Evolutionary conservation across 2,797 vertebrate species (phyloP).

Genomic region (Mycteria americana): DNA sequence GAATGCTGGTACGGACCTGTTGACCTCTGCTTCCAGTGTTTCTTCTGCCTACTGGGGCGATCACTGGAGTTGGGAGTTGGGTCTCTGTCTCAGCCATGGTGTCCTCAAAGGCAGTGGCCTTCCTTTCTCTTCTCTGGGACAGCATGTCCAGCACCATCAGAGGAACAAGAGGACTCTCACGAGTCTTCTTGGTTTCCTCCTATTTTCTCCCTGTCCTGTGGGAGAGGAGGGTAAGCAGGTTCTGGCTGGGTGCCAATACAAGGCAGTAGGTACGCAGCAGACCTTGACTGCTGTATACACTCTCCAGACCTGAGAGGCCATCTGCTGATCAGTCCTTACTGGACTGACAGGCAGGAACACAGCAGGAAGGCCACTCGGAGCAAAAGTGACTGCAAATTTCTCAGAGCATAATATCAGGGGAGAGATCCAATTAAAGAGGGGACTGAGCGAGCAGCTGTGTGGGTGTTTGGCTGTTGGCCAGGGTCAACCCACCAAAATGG

Average conservation of each 20-base stretch:
- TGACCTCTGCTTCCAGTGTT: background rate
- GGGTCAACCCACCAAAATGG: background rate
- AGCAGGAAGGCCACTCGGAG: rapidly evolving
- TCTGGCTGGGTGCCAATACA: rapidly evolving
- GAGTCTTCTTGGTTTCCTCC: background rate
- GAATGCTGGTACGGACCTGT: background rate
- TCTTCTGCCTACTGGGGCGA: background rate
- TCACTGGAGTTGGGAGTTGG: background rate
- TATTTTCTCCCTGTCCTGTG: background rate
- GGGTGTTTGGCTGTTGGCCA: background rate
- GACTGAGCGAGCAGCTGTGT: background rate
- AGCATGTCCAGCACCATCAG: background rate
- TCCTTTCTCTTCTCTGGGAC: background rate
- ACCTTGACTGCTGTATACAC: background rate
- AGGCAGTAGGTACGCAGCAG: background rate
- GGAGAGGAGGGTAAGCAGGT: background rate
- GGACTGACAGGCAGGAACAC: background rate
- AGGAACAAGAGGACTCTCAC: background rate
- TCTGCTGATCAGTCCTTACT: background rate
- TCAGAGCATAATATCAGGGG: background rate
- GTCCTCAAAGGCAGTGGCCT: background rate
- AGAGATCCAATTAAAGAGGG: background rate
- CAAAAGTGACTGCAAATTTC: background rate
- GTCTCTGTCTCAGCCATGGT: background rate
- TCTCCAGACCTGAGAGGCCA: background rate